Evolutionary conservation across 2,888 invertebrate species (phyloP).

Genomic region (Chirona hameri): DNA sequence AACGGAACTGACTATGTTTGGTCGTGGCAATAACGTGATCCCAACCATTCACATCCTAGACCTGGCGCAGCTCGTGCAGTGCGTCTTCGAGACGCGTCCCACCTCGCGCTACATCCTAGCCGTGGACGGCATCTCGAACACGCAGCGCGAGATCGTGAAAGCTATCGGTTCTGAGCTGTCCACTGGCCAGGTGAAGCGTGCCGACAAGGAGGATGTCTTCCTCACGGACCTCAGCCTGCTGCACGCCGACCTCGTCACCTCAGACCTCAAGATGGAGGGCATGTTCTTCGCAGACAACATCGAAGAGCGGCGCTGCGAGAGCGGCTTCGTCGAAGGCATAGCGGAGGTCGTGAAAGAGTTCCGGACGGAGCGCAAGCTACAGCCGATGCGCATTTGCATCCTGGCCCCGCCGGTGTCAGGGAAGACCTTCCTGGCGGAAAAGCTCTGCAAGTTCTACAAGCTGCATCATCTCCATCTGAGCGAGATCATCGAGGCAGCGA

Average conservation of each 20-base stretch:
- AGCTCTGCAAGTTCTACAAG: slow-evolving; percentile 57
- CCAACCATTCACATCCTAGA: slow-evolving; percentile 63
- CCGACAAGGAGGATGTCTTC: slow-evolving; percentile 53
- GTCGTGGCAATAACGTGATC: slow-evolving; percentile 57
- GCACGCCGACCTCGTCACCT: slow-evolving; percentile 40
- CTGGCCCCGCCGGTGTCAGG: slow-evolving; percentile 65
- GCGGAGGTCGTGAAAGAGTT: slow-evolving; percentile 34
- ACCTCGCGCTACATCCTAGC: slow-evolving; percentile 57
- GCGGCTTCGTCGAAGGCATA: slow-evolving; percentile 36
- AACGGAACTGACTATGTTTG: slow-evolving; percentile 57
- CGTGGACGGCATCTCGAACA: slow-evolving; percentile 58
- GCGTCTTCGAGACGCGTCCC: neutral
- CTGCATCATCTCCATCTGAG: slow-evolving; percentile 57
- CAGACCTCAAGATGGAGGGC: slow-evolving; percentile 40
- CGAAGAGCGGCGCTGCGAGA: slow-evolving; percentile 37
- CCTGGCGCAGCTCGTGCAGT: slow-evolving; percentile 47
- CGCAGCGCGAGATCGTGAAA: slow-evolving; percentile 56
- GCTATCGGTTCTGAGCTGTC: slow-evolving; percentile 54
- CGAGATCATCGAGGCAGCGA: slow-evolving; percentile 54
- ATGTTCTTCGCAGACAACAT: slow-evolving; percentile 40
- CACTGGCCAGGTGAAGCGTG: slow-evolving; percentile 56
- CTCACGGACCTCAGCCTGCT: slow-evolving; percentile 36
- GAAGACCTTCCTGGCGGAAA: slow-evolving; percentile 59
- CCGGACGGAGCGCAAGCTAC: slow-evolving; percentile 40
- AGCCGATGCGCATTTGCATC: slow-evolving; percentile 58